Base-by-base conservation (phyloP, 1,140 invertebrate genomes). In the Drosophila nasuta region DNA sequence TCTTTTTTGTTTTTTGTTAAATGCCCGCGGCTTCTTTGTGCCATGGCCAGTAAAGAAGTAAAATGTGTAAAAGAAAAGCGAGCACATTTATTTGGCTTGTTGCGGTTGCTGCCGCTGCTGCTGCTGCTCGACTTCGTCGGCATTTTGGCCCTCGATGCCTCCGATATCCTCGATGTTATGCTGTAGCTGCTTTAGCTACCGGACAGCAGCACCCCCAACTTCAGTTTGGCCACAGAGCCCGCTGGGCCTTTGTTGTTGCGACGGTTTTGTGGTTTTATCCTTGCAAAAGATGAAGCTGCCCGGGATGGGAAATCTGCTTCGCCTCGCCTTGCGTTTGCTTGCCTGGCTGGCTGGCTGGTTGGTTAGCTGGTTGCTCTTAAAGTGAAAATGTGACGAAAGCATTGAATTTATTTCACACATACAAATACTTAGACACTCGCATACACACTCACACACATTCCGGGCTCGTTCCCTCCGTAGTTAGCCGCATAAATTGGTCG, bases 21-120 rank as follows among this genome's bases (percentile, higher is more conserved):
- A 65, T 46, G 68, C 79, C 54, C 82, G 82, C 68, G 82, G 83
- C 82, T 79, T 64, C 75, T 82, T 87, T 86, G 82, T 82, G 82
- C 76, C 58, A 52, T 5, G 38, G 30, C 35, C 48, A 48, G 41
- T 11, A 59, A 28, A 64, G 46, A 33, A 70, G 49, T 52, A 52
- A 46, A 60, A 51, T 15, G 58, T 25, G 51, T 49, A 49, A 82
- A 79, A 65, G 68, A 77, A 77, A 80, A 63, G 52, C 72, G 72
- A 79, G 68, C 79, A 86, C 79, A 86, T 82, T 82, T 82, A 87
- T 88, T 87, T 88, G 77, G 83, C 82, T 87, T 88, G 80, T 88
- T 87, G 82, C 68, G 82, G 82, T 79, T 75, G 73, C 77, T 65
- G 79, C 38, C 60, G 48, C 30, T 46, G 17, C 54, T 20, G 11